phyloP scores from a whole-genome alignment of 2,113 vertebrate species.

The Mastomys coucha region DNA sequence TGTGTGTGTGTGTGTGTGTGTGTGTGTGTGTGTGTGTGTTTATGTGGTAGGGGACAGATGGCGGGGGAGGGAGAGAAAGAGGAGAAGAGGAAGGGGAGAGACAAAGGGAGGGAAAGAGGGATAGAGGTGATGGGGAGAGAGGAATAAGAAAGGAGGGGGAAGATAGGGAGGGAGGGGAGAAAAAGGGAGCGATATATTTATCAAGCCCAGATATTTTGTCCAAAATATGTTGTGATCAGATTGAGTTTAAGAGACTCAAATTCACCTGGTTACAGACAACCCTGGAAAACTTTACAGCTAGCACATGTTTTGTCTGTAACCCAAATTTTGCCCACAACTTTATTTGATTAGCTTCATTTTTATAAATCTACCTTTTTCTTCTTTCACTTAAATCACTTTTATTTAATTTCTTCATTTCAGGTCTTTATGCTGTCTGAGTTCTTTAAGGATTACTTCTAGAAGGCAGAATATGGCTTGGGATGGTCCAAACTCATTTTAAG shows the following conservation, averaged over 20 bases:
- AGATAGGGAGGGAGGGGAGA: too few species aligned
- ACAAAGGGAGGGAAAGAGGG: neutral
- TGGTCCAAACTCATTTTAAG: neutral
- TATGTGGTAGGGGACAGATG: neutral
- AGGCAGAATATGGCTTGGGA: neutral
- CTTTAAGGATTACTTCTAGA: neutral
- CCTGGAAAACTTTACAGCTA: neutral
- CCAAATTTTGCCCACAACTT: neutral
- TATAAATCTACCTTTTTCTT: neutral
- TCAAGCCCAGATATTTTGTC: conserved; percentile 5
- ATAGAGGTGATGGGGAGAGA: neutral
- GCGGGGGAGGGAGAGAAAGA: neutral
- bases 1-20: neutral
- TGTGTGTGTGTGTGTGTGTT: too few species aligned
- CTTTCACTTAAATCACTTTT: neutral
- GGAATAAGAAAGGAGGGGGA: neutral
- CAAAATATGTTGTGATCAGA: neutral
- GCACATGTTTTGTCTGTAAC: neutral
- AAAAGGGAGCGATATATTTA: neutral
- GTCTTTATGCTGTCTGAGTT: neutral
- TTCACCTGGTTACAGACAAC: neutral
- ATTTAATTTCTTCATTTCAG: neutral
- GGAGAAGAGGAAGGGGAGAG: neutral
- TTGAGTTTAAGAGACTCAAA: neutral
- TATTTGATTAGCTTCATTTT: neutral